Percentiles rank a stretch among this genome's conserved stretches.
phyloP scores from a whole-genome alignment of 2,888 invertebrate genomes.

The Cyaniris semiargus region DNA sequence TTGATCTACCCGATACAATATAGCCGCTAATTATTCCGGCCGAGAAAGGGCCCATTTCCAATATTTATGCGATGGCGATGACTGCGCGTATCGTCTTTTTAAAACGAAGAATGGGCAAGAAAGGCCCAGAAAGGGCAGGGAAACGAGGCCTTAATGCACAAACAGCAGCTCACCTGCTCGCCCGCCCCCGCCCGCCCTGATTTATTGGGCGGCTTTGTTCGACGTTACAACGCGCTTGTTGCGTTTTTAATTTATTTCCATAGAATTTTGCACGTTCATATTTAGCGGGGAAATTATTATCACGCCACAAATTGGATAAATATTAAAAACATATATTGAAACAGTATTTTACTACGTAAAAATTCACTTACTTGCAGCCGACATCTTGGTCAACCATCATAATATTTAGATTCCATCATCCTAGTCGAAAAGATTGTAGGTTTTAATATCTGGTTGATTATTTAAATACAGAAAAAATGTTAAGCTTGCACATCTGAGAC shows the following conservation, averaged over 20 bases:
- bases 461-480: neutral
- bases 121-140: constrained; percentile 61
- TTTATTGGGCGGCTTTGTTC: constrained; percentile 79
- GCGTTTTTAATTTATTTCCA: constrained; percentile 80
- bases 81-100: constrained; percentile 81
- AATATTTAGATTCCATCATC: too few species aligned
- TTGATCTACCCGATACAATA: constrained; percentile 3
- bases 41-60: constrained; percentile 80
- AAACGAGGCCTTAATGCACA: constrained; percentile 79
- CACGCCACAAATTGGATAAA: constrained; percentile 26
- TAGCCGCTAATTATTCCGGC: constrained; percentile 77
- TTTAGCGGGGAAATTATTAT: constrained; percentile 63
- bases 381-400: too few species aligned
- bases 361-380: too few species aligned
- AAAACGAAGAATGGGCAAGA: constrained; percentile 79
- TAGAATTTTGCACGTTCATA: constrained; percentile 70
- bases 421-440: too few species aligned
- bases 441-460: too few species aligned
- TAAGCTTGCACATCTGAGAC: constrained; percentile 7
- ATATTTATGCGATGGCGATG: constrained; percentile 82
- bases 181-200: constrained; percentile 62
- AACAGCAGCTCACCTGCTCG: constrained; percentile 67
- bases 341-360: neutral
- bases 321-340: neutral
- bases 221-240: constrained; percentile 79